phyloP scores from a whole-genome alignment of 2,113 vertebrate species.

The Lasiurus cinereus region DNA sequence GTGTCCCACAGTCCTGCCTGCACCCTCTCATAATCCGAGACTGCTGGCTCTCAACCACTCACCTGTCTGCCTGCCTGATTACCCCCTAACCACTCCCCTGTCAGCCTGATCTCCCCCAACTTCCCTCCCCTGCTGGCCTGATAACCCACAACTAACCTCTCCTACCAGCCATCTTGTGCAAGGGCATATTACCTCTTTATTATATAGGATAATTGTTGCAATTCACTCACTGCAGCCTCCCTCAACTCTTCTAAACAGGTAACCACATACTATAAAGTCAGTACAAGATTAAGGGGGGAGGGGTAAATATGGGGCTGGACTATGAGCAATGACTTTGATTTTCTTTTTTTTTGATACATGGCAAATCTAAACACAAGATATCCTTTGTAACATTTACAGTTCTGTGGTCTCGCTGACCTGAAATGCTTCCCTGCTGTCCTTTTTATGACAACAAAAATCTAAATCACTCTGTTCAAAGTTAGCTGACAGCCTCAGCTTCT shows the following conservation, averaged over 20 bases:
- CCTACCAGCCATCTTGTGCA: too few relatives aligned
- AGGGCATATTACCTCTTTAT: too few relatives aligned
- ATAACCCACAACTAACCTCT: too few relatives aligned
- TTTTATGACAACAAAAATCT: background rate
- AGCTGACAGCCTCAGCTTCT: background rate
- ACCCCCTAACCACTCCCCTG: too few relatives aligned
- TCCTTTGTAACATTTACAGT: background rate
- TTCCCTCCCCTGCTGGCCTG: too few relatives aligned
- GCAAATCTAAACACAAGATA: background rate
- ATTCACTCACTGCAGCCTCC: background rate
- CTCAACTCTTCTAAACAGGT: background rate
- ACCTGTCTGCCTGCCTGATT: too few relatives aligned
- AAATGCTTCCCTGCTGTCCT: background rate
- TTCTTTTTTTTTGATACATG: background rate
- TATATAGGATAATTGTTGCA: background rate
- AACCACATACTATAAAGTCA: background rate
- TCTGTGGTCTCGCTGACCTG: background rate
- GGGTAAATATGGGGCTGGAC: background rate
- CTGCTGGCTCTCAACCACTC: too few relatives aligned
- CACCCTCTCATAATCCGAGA: too few relatives aligned
- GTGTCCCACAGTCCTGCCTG: too few relatives aligned
- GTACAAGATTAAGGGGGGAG: background rate
- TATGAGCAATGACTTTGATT: background rate
- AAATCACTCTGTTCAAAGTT: background rate
- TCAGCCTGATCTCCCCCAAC: too few relatives aligned